Percentiles rank a stretch among this genome's conserved stretches.
phyloP scores from a whole-genome alignment of 1,140 invertebrate genomes.

The Tetranychus urticae region DNA sequence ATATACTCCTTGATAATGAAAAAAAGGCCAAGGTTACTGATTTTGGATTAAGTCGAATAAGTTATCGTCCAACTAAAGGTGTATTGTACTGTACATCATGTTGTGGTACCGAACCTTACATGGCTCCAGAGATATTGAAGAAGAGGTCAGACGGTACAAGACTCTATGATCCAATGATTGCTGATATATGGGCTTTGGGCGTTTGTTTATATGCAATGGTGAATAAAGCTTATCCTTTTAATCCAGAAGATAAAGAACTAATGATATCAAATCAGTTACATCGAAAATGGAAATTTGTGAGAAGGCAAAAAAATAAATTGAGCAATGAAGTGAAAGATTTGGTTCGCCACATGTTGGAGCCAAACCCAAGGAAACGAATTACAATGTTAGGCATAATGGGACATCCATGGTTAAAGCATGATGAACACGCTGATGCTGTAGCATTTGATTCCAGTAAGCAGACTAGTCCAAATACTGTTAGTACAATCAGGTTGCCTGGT shows the following conservation, averaged over 20 bases:
- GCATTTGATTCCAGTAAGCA: too few relatives aligned
- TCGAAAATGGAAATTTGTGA: conserved; percentile 5
- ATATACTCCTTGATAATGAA: conserved; percentile 28
- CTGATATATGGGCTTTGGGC: conserved; percentile 17
- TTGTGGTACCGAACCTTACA: conserved; percentile 15
- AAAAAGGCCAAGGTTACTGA: conserved; percentile 6
- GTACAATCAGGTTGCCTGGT: too few relatives aligned
- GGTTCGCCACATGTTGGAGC: conserved; percentile 47
- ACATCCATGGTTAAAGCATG: conserved; percentile 10
- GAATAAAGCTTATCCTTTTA: conserved; percentile 20
- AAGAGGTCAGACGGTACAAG: conserved; percentile 2
- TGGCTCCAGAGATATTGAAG: conserved; percentile 16
- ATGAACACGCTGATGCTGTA: background rate
- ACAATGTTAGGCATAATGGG: conserved; percentile 29
- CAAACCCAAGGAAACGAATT: conserved; percentile 40
- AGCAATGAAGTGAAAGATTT: conserved; percentile 34
- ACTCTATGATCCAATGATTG: conserved; percentile 14
- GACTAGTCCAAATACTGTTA: too few relatives aligned
- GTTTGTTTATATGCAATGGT: conserved; percentile 17
- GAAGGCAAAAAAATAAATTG: background rate
- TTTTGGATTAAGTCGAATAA: conserved; percentile 10
- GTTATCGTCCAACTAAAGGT: background rate
- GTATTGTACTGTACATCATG: conserved; percentile 9
- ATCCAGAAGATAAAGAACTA: conserved; percentile 9
- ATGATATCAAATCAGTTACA: conserved; percentile 6